Percentiles rank a stretch among this genome's conserved stretches.
These are phyloP conservation scores for Oriolus oriolus DNA, from an alignment of 2,113 vertebrate species.

Conservation along the genomic window DNA sequence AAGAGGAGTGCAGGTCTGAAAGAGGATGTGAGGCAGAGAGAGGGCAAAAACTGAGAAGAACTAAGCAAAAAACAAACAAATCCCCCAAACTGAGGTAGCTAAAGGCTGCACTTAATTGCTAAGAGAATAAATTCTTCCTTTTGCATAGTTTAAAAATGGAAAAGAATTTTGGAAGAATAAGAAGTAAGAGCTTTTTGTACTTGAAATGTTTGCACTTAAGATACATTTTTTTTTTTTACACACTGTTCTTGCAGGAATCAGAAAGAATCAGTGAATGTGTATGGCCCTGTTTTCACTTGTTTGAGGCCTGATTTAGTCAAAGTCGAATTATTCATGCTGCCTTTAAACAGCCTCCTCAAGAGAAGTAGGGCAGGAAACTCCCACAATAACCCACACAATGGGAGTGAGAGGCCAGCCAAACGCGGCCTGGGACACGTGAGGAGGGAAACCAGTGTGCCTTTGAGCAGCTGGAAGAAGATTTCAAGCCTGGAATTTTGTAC, in stretches of 20 bases:
- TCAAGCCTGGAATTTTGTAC: conserved; percentile 11
- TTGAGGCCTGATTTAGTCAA: conserved; percentile 34
- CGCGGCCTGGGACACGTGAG: background rate
- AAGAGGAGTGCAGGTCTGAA: background rate
- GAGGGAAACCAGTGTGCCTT: conserved; percentile 20
- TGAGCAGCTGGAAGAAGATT: conserved; percentile 54
- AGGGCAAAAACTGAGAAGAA: background rate
- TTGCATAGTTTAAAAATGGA: background rate
- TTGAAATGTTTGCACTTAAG: background rate
- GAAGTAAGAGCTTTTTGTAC: background rate
- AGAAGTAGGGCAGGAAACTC: conserved; percentile 65
- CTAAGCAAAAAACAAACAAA: background rate
- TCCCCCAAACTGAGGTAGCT: background rate
- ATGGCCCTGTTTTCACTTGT: background rate
- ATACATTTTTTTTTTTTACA: background rate
- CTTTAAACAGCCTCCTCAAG: conserved; percentile 42
- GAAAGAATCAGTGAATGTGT: background rate
- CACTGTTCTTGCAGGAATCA: background rate
- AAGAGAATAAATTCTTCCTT: background rate
- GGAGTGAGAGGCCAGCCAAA: conserved; percentile 43
- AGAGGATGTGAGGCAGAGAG: background rate
- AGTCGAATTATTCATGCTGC: conserved; percentile 48
- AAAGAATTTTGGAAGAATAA: background rate
- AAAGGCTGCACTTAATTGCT: background rate
- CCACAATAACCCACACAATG: conserved; percentile 39